phyloP scores from a whole-genome alignment of 1,140 invertebrate species.

The Meteorus sp. region DNA sequence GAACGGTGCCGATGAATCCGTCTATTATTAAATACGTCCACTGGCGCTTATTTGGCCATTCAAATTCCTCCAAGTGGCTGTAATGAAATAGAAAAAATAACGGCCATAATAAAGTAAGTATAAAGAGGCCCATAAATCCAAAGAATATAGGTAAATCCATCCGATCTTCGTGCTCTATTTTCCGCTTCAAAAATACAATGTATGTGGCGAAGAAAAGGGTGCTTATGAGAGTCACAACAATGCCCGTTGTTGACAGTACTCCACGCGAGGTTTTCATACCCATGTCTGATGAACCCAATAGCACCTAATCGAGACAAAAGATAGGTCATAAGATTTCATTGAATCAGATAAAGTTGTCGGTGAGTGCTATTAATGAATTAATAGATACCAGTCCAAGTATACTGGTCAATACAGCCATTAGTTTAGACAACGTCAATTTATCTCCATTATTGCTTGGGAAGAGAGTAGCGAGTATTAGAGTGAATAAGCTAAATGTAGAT shows the following conservation, averaged over 20 bases:
- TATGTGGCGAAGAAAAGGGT: conserved; percentile 84
- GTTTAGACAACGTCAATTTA: conserved; percentile 80
- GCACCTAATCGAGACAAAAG: conserved; percentile 53
- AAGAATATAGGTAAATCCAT: conserved; percentile 90
- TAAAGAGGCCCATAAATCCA: conserved; percentile 88
- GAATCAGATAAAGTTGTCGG: conserved; percentile 23
- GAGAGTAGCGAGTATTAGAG: conserved; percentile 75
- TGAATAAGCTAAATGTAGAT: conserved; percentile 83
- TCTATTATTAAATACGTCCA: conserved; percentile 79
- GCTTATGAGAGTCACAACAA: conserved; percentile 76
- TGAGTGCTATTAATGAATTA: too few relatives aligned
- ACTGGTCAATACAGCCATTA: conserved; percentile 76
- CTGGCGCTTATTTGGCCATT: conserved; percentile 78
- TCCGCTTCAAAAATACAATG: conserved; percentile 78
- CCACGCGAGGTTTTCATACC: conserved; percentile 58
- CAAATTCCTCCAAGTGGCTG: conserved; percentile 75
- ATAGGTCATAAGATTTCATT: conserved; percentile 9
- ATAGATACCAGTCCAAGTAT: conserved; percentile 74
- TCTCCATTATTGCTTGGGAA: conserved; percentile 79
- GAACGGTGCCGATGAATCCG: conserved; percentile 83
- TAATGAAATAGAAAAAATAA: conserved; percentile 83
- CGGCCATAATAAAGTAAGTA: conserved; percentile 81
- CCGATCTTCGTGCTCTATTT: conserved; percentile 84
- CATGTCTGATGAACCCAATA: conserved; percentile 74
- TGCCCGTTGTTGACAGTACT: conserved; percentile 72